Base-by-base conservation (phyloP, 2,113 vertebrate species). In the Cyanistes caeruleus region DNA sequence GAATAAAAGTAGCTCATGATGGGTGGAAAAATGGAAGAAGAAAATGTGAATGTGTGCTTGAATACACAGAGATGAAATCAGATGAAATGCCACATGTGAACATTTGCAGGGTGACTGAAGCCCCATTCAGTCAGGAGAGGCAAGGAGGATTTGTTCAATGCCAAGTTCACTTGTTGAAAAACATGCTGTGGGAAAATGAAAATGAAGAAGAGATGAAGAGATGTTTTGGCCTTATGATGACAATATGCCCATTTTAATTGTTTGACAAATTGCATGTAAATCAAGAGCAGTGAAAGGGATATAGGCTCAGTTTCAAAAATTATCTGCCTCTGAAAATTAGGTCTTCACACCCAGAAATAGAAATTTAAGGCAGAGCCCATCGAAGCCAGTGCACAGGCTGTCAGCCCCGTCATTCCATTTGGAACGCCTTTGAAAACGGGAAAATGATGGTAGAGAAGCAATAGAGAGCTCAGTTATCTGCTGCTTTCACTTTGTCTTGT, bases 401-500 rank as follows among this genome's bases (percentile, higher is more conserved):
- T 93, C 92, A 95, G 73, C 51, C 73, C 64, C 1, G 1, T 78
- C 4, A 0, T 53, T 95, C 90, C 93, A 67, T 88, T 92, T 96
- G 96, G 93, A 97, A 90, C 2, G 58, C 65, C 52, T 90, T 93
- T 84, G 88, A 74, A 94, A 96, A 95, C 0, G 35, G 95, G 73
- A 56, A 84, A 93, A 92, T 89, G 55, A 23, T 88, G 76, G 75
- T 84, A 53, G 73, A 67, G 52, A 93, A 88, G 95, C 60, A 96
- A 74, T 86, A 92, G 78, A 90, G 83, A 95, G 83, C 92, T 92
- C 80, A 41, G 88, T 93, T 96, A 74, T 95, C 83, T 31, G 4
- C 88, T 77, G 68, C 88, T 96, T 92, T 94, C 76, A 78, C 64
- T 85, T 94, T 84, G 93, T 90, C 85, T 95, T 92, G 68, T 93